Base-by-base conservation (phyloP, 2,888 invertebrate genomes). In the Lomographa bimaculata region DNA sequence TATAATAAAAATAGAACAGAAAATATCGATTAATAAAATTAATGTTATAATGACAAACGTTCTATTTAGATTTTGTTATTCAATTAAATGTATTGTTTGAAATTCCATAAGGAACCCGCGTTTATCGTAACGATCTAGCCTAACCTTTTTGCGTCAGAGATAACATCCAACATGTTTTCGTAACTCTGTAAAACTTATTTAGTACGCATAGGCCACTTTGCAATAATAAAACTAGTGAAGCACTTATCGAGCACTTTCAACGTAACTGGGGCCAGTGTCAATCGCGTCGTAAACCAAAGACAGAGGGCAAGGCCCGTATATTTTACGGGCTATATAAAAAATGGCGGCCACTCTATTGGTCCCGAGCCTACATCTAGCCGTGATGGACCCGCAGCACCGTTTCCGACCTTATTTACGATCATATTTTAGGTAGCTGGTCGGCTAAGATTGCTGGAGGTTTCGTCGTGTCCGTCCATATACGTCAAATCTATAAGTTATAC, bases 251-350 rank as follows among this genome's bases (percentile, higher is more conserved):
- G 40, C 37, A 46, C 39, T 40, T 9, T 20, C 41, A 29, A 38
- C 38, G 28, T 38, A 35, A 19, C 36, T 23, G 38, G 57, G 70
- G 64, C 70, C 71, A 71, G 58, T 71, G 71, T 59, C 70, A 66
- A 68, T 64, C 65, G 57, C 65, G 35, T 64, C 64, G 57, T 71
- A 71, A 70, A 67, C 39, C 50, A 30, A 21, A 40, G 36, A 45
- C 49, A 48, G 41, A 45, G 45, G 49, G 49, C 44, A 45, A 46
- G 28, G 48, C 33, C 42, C 37, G 47, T 51, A 42, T 47, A 40
- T 62, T 65, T 67, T 65, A 67, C 57, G 42, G 47, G 32, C 41
- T 10, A 46, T 48, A 46, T 50, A 53, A 53, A 56, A 50, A 50
- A 46, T 44, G 29, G 43, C 27, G 19, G 35, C 30, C 39, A 40